Base-by-base conservation (phyloP, 2,113 vertebrate genomes). In the Aegotheles bennettii region DNA sequence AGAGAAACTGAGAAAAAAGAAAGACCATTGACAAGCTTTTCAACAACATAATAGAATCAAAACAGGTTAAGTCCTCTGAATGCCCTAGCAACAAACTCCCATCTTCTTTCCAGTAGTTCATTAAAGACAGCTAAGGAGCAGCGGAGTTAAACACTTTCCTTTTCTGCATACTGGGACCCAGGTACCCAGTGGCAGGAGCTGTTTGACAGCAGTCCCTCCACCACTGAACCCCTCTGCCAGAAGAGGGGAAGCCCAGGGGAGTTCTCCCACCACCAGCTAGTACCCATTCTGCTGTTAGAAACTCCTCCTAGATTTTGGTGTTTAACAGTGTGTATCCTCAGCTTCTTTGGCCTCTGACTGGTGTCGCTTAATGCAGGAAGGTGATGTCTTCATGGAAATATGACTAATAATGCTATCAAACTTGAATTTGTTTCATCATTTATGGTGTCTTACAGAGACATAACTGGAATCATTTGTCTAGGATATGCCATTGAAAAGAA, bases 151-250 rank as follows among this genome's bases (percentile, higher is more conserved):
- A 15, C 21, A 3, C 11, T 40, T 45, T 20, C 13, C 13, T 73
- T 47, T 25, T 69, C 33, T 43, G 78, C 13, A 4, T 8, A 4
- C 11, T 38, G 78, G 17, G 29, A 47, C 40, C 9, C 18, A 26
- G 35, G 19, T 40, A 74, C 7, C 6, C 54, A 38, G 26, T 26
- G n/a, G 23, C 11, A 38, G 33, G 51, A 75, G 56, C 70, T 67
- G n/a, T n/a, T 14, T 53, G 61, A 6, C 42, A 78, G 51, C 40
- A 57, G 8, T 42, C 15, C 36, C 42, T 40, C 24, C n/a, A 21
- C 25, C 28, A 56, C 5, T 2, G 0, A 51, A 11, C 8, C 13
- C 2, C 33, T 50, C 38, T 64, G 3, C n/a, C 15, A 38, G 43
- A 31, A 76, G 23, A 77, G 10, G 6, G 7, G 9, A 26, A 53